These are phyloP conservation scores for Sylvietta virens DNA, from an alignment of 2,113 vertebrate genomes.

Conservation along the genomic window DNA sequence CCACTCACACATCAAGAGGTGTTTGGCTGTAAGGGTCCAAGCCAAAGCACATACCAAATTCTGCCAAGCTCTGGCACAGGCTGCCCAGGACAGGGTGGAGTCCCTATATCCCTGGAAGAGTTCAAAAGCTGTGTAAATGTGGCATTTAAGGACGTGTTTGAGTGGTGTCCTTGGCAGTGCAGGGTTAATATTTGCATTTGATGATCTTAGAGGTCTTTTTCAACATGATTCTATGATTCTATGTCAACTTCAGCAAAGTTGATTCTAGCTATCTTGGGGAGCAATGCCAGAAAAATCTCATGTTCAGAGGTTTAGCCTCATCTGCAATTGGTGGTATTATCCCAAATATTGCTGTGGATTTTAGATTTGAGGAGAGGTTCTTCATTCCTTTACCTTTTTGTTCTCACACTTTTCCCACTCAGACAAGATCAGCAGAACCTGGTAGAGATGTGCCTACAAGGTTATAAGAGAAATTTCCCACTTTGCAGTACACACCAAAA, in stretches of 20 bases:
- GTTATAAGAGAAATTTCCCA: not conserved
- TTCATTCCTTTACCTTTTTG: not conserved
- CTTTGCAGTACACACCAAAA: not conserved
- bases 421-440: not conserved
- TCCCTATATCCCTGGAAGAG: not conserved
- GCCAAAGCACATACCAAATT: not conserved
- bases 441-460: not conserved
- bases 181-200: not conserved
- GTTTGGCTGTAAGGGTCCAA: not conserved
- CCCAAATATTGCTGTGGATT: not conserved
- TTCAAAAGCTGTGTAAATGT: not conserved
- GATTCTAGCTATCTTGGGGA: not conserved
- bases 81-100: not conserved
- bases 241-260: not conserved
- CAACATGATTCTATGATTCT: not conserved
- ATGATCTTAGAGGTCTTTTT: not conserved
- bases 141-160: not conserved
- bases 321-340: not conserved
- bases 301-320: not conserved
- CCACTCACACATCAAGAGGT: not conserved
- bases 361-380: not conserved
- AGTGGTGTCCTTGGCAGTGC: not conserved
- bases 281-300: not conserved
- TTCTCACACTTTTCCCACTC: not conserved
- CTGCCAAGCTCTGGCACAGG: not conserved